Evolutionary conservation across 2,888 invertebrate genomes (phyloP), one percentile per base, ranked within the genome.

Genomic region (Sarcophaga subvicina): DNA sequence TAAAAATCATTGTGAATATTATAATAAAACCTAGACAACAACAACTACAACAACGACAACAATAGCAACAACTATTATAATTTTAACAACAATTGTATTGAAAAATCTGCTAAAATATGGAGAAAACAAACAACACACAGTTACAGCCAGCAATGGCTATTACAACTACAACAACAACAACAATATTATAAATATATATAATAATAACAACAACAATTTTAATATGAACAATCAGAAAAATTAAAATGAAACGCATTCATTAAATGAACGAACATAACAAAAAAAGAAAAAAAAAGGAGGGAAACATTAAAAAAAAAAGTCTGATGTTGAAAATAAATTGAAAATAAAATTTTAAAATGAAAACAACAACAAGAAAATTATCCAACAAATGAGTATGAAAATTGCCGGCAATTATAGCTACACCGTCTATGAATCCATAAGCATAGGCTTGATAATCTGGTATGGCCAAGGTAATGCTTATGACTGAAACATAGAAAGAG

Each of bases 151-250:
- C 27, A 27, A 27, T 4, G 27, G 4, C 27, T 5, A 3, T 49
- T 60, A n/a, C 64, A 63, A 22, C 37, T 27, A 59, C 64, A 63
- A 22, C 37, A 27, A 17, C 75, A 83, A 79, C 78, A 78, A 77
- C 72, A 80, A 72, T 27, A 27, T 27, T 27, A 27, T 27, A 4
- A 27, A 27, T 27, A 27, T 25, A 25, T 3, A 25, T 25, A 25
- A 25, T 27, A 27, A 27, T 27, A 27, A 27, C 4, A 27, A 27
- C 27, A 27, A 27, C 27, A 27, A 78, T 75, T 83, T 88, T 75
- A 80, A 88, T 83, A 86, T 82, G 88, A 88, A 86, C 86, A 88
- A 88, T 88, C 79, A 79, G 76, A 87, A 84, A 85, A 87, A 85
- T 85, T 84, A 85, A 85, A 83, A 82, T 80, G 85, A 84, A 84